These are phyloP conservation scores for Bombus fervidus DNA, from an alignment of 1,140 invertebrate species.

Conservation along the genomic window DNA sequence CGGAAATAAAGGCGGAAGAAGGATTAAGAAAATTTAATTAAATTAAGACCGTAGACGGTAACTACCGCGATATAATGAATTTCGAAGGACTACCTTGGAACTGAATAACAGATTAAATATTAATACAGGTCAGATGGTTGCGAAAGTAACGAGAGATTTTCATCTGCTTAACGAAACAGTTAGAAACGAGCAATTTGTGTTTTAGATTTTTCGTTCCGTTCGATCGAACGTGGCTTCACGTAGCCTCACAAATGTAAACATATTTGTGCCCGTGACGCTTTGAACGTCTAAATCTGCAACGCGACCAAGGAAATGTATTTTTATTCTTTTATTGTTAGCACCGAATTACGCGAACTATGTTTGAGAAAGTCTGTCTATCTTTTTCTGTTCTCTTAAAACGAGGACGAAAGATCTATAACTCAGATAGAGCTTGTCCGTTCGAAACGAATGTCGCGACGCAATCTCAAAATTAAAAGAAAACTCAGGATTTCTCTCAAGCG, in stretches of 20 bases:
- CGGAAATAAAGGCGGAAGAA: background rate
- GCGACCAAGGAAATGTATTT: background rate
- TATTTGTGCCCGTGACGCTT: background rate
- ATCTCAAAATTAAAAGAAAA: conserved; percentile 64
- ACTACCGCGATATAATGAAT: background rate
- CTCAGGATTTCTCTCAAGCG: background rate
- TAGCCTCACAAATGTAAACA: background rate
- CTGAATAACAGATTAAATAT: conserved; percentile 15
- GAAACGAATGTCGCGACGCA: conserved; percentile 44
- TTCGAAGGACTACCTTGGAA: background rate
- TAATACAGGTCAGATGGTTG: background rate
- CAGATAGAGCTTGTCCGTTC: conserved; percentile 12
- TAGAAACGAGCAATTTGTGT: background rate
- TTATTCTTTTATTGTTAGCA: background rate
- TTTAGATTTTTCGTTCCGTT: too few relatives aligned
- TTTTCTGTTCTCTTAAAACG: conserved; percentile 12
- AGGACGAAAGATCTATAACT: conserved; percentile 27
- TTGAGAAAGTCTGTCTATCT: background rate
- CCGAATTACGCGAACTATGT: background rate
- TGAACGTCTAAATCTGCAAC: background rate
- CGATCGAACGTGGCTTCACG: too few relatives aligned
- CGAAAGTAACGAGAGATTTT: background rate
- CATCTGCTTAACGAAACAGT: too few relatives aligned
- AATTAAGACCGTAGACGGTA: conserved; percentile 2
- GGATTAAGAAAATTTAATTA: conserved; percentile 24